A percentile compares a stretch with the other conserved stretches of the same genome.
phyloP scores from a whole-genome alignment of 2,888 invertebrate species.

The Salticus scenicus region DNA sequence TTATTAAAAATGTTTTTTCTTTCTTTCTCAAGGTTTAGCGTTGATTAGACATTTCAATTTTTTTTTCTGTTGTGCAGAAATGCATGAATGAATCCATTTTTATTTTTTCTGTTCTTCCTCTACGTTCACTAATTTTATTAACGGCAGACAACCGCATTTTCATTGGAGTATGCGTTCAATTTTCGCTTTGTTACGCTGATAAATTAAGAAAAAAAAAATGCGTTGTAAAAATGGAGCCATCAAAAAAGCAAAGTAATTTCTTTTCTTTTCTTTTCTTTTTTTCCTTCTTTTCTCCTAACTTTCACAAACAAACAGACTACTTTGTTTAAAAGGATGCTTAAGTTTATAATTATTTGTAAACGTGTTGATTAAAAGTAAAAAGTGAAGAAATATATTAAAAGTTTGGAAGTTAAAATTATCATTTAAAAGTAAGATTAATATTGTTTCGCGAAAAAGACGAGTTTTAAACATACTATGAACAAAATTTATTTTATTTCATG shows the following conservation, averaged over 20 bases:
- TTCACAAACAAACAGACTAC: not conserved
- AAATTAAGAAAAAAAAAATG: constrained; percentile 15
- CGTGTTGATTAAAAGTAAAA: constrained; percentile 3
- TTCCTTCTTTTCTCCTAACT: not conserved
- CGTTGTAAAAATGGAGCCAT: not conserved
- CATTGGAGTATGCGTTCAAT: constrained; percentile 9
- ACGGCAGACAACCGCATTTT: constrained; percentile 26
- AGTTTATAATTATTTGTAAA: not conserved
- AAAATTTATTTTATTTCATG: no score
- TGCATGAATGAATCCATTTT: constrained; percentile 8
- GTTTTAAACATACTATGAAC: no score
- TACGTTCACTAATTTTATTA: constrained; percentile 57
- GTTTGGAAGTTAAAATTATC: no score
- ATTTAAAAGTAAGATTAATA: no score
- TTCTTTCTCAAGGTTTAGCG: constrained; percentile 11
- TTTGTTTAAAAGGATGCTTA: not conserved
- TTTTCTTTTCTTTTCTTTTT: no score
- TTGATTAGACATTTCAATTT: constrained; percentile 46
- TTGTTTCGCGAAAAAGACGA: no score
- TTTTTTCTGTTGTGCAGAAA: constrained; percentile 31
- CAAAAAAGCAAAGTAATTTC: not conserved
- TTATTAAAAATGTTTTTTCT: constrained; percentile 58
- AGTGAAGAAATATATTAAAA: no score
- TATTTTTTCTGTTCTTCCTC: constrained; percentile 20
- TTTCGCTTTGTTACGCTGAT: constrained; percentile 15